These are phyloP conservation scores for Vesta saturnalis DNA, from an alignment of 2,888 invertebrate species.

Conservation along the genomic window DNA sequence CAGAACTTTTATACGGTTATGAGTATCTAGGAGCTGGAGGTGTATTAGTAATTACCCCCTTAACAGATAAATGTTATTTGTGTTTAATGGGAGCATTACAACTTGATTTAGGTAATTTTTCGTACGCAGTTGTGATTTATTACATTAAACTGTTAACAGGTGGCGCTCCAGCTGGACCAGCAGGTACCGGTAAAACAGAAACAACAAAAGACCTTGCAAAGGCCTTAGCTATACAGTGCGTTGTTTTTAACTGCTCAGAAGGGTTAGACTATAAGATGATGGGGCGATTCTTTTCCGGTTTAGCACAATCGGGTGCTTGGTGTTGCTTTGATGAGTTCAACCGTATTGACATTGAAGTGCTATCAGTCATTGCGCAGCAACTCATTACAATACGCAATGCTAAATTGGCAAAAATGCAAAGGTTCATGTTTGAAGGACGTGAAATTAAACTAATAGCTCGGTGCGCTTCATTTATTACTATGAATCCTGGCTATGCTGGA, in stretches of 20 bases:
- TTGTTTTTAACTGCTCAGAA: constrained; percentile 93
- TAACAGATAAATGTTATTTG: constrained; percentile 89
- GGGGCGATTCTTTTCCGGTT: constrained; percentile 90
- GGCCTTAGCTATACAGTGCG: constrained; percentile 87
- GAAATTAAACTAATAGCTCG: constrained; percentile 84
- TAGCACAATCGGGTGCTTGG: constrained; percentile 92
- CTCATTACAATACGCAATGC: constrained; percentile 89
- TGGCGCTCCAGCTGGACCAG: constrained; percentile 90
- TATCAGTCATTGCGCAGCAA: constrained; percentile 91
- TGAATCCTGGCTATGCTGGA: constrained; percentile 94
- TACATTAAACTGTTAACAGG: constrained; percentile 60
- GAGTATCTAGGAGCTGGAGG: constrained; percentile 91
- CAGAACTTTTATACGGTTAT: constrained; percentile 85
- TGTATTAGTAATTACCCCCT: constrained; percentile 87
- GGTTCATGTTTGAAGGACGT: constrained; percentile 90
- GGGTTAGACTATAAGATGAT: constrained; percentile 82
- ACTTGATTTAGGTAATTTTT: constrained; percentile 73
- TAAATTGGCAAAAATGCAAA: constrained; percentile 73
- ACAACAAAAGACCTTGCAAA: constrained; percentile 92
- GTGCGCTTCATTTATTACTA: constrained; percentile 89
- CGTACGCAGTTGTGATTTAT: not conserved
- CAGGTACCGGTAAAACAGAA: constrained; percentile 91
- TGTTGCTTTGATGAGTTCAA: constrained; percentile 94
- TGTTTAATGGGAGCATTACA: constrained; percentile 92
- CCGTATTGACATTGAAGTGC: constrained; percentile 88